phyloP scores from a whole-genome alignment of 1,140 invertebrate genomes.

The Alviniconcha marisindica region DNA sequence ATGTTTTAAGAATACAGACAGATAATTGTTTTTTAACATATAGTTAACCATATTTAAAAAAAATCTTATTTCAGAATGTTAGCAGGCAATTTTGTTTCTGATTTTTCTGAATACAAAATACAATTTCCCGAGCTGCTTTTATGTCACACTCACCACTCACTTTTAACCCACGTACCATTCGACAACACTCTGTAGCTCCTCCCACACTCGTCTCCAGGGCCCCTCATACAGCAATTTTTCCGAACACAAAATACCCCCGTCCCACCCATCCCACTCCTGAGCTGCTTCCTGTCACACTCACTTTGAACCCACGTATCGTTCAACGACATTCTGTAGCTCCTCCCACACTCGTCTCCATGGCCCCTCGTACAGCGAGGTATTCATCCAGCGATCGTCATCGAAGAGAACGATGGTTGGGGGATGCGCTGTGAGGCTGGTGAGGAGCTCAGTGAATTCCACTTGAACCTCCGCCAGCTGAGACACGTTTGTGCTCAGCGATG shows the following conservation, averaged over 20 bases:
- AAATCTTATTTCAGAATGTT: no score
- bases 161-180: not conserved
- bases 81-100: no score
- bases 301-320: constrained; percentile 1
- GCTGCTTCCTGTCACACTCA: no score
- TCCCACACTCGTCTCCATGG: constrained; percentile 11
- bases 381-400: constrained; percentile 22
- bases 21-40: no score
- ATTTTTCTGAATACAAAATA: no score
- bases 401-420: constrained; percentile 9
- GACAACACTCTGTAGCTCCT: constrained; percentile 6
- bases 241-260: no score
- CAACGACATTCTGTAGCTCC: not conserved
- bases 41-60: no score
- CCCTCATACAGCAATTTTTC: constrained; percentile 20
- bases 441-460: constrained; percentile 2
- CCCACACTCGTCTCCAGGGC: not conserved
- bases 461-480: not conserved
- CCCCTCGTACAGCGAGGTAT: constrained; percentile 18
- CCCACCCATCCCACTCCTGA: no score
- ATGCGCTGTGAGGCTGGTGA: not conserved
- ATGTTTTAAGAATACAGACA: no score
- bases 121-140: no score
- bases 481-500: not conserved
- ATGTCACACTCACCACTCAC: no score